Base-by-base conservation (phyloP, 2,797 vertebrate genomes). In the Pangasius larnaudii region DNA sequence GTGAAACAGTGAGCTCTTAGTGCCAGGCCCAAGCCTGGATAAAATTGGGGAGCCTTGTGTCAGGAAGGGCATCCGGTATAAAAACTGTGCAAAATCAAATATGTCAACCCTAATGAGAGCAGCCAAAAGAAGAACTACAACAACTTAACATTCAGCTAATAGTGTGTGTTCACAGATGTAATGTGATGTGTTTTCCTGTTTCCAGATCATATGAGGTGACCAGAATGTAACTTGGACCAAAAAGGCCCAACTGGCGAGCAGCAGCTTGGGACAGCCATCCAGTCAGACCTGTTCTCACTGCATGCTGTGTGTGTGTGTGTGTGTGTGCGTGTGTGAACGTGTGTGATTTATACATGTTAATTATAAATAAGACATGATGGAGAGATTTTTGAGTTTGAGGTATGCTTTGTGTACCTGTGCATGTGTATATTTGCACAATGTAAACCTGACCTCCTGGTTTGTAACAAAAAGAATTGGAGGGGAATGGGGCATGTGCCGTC, bases 161-260 rank as follows among this genome's bases (percentile, higher is more conserved):
- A 13, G 0, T 80, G 13, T 69, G 30, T 42, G 42, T 5, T 88
- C 51, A 9, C 49, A 42, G 69, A 49, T 87, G n/a, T 81, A 36
- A 42, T 8, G 0, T 67, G 14, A 13, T 67, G 4, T 51, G 4
- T 84, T 69, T 18, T 67, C 1, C 18, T 61, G 14, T 83, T 19
- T 88, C 10, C 84, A 93, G 93, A 86, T 92, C 91, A 2, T 93
- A 93, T 71, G 65, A 89, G 33, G 91, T 92, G 79, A 90, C 88
- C 87, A 87, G 69, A 86, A 86, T 86, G 78, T 91, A 89, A 89
- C 5, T 6, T 58, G 30, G 46, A 5, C 71, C 14, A 6, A 22
- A 24, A 79, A 65, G 30, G 18, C 11, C 69, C 74, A 72, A 36
- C 63, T 81, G 78, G 19, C 63, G n/a, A 67, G 10, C 65, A 84